Evolutionary conservation across 2,113 vertebrate genomes (phyloP), one percentile per base, ranked within the genome.

Genomic region (Stercorarius parasiticus): DNA sequence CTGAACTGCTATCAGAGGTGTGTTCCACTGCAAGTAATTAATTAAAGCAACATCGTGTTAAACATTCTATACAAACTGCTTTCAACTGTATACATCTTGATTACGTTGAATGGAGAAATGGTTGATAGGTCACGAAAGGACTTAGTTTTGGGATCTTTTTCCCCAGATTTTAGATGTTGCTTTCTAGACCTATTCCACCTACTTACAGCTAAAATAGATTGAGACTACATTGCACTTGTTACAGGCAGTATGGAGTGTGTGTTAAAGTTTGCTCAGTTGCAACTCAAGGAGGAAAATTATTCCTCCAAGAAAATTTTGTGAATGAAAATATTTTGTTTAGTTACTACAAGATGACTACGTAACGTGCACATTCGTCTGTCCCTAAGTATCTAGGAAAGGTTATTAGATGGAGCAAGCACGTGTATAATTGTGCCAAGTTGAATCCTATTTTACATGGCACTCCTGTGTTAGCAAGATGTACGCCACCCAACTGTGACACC

Each of bases 341-440:
- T 42, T 94, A 43, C 38, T 64, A 29, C 27, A 49, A 55, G 15
- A 49, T 72, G 27, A 49, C 61, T 19, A 38, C 20, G 23, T 32
- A 32, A 49, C 0, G 0, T 26, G 13, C 22, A 52, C 14, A 71
- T 26, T 7, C 65, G 8, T n/a, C 32, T 74, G 14, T 15, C 50
- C 11, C 3, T 34, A 65, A 43, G 7, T 20, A 40, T 17, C 29
- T 25, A 65, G 27, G 49, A 38, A 72, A 59, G 5, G 19, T 69
- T 64, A 38, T 6, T 6, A 59, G 9, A 13, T 16, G 5, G 2
- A 65, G 56, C 30, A 87, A 72, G 22, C n/a, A 32, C 1, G 0
- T 42, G 25, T 36, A 11, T 42, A 42, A 42, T 26, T 27, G 26
- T 52, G 53, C 22, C 11, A 52, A 52, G 17, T 3, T 34, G 78